A percentile compares a stretch with the other conserved stretches of the same genome.
Conservation (phyloP, 2,113 vertebrate species). For the Hemichromis elongatus region DNA sequence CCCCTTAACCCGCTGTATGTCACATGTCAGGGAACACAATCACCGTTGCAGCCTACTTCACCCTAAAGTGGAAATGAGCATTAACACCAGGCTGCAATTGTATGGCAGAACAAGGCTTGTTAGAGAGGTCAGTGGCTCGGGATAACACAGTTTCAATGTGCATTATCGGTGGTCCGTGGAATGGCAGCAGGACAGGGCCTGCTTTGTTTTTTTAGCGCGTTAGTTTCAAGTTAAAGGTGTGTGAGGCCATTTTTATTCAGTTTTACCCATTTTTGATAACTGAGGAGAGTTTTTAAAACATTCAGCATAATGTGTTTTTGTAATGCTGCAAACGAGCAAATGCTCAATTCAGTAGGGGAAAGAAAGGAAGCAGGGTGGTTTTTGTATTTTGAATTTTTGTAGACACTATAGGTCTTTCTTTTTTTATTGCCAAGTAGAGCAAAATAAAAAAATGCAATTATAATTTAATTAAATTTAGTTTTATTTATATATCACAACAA, state of each 20-base stretch:
- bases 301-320: background rate
- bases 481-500: background rate
- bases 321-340: background rate
- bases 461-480: background rate
- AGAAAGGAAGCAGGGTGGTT: background rate
- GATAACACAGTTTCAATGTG: background rate
- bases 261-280: background rate
- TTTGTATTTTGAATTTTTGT: background rate
- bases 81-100: constrained; percentile 25
- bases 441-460: background rate
- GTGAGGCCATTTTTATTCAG: background rate
- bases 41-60: constrained; percentile 44
- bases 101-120: constrained; percentile 34
- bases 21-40: constrained; percentile 64
- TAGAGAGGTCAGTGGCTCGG: constrained; percentile 36
- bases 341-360: background rate
- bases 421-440: accelerated
- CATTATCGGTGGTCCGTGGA: background rate
- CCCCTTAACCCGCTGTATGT: constrained; percentile 55
- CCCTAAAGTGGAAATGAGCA: constrained; percentile 53
- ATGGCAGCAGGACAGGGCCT: background rate
- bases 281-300: background rate
- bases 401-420: background rate
- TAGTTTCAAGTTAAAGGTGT: background rate
- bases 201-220: background rate